Percentiles rank a stretch among this genome's conserved stretches.
Conservation (phyloP, 2,797 vertebrate species). For the Leptoclinus maculatus region DNA sequence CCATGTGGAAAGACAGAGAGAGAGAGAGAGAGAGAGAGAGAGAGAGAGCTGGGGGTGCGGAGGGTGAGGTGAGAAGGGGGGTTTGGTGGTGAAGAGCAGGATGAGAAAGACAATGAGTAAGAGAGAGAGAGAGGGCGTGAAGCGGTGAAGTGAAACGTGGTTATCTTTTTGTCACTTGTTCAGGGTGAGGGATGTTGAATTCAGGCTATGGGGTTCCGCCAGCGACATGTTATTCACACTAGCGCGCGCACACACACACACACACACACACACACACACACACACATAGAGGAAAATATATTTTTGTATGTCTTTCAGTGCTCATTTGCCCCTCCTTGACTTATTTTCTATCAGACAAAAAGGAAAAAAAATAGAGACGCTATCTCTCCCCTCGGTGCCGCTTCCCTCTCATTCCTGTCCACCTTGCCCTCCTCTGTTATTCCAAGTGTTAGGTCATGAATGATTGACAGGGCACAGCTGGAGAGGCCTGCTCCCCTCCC, state of each 20-base stretch:
- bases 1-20: slow-evolving; percentile 80
- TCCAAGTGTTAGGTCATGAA: slow-evolving; percentile 75
- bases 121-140: slow-evolving; percentile 64
- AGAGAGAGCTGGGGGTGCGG: slow-evolving; percentile 23
- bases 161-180: slow-evolving; percentile 84
- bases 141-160: slow-evolving; percentile 81
- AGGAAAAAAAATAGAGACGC: slow-evolving; percentile 55
- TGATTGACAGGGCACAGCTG: slow-evolving; percentile 85
- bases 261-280: slow-evolving; percentile 24
- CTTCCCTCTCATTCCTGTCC: slow-evolving; percentile 59
- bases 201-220: slow-evolving; percentile 66
- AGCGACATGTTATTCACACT: slow-evolving; percentile 67
- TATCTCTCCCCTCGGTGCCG: slow-evolving; percentile 54
- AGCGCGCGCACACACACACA: no score
- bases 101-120: slow-evolving; percentile 50
- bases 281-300: slow-evolving; percentile 36
- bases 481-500: slow-evolving; percentile 59
- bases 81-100: slow-evolving; percentile 34
- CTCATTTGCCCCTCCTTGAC: slow-evolving; percentile 73
- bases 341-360: slow-evolving; percentile 73
- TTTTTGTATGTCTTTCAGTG: slow-evolving; percentile 61
- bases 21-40: slow-evolving; percentile 45
- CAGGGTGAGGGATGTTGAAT: slow-evolving; percentile 78
- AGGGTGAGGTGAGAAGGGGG: slow-evolving; percentile 37
- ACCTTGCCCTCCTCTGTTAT: slow-evolving; percentile 74